phyloP scores from a whole-genome alignment of 2,888 invertebrate species.

The Onthophagus sagittarius region DNA sequence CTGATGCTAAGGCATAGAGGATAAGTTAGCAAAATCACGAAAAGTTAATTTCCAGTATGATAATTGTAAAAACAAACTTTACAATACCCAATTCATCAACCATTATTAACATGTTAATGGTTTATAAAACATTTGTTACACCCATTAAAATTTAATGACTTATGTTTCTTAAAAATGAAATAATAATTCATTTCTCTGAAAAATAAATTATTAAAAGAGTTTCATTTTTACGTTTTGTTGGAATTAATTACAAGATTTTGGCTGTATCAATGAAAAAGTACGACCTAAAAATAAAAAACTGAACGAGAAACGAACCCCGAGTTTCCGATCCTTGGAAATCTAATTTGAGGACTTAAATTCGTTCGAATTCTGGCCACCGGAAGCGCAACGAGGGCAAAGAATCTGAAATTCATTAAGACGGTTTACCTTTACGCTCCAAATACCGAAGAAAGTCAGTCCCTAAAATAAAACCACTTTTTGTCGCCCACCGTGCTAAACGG shows the following conservation, averaged over 20 bases:
- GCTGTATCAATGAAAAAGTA: background rate
- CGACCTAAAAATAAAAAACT: background rate
- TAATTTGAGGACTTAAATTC: background rate
- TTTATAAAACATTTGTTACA: too few species aligned
- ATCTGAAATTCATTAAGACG: background rate
- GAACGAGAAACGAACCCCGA: background rate
- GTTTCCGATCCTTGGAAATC: background rate
- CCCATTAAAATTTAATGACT: too few species aligned
- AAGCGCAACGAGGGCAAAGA: background rate
- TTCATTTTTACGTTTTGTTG: background rate
- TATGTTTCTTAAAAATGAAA: too few species aligned
- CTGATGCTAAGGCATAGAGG: too few species aligned
- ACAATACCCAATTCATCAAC: too few species aligned
- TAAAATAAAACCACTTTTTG: background rate
- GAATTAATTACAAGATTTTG: background rate
- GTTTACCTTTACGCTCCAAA: background rate
- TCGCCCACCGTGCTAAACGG: background rate
- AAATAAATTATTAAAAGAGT: background rate
- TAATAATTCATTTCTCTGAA: background rate
- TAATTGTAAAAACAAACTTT: too few species aligned
- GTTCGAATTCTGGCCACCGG: background rate
- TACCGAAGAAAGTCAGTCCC: background rate
- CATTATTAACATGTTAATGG: too few species aligned
- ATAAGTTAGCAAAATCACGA: too few species aligned
- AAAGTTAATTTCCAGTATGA: too few species aligned